Percentiles rank a stretch among this genome's conserved stretches.
phyloP scores from a whole-genome alignment of 2,888 invertebrate genomes.

The Aporophyla lueneburgensis region DNA sequence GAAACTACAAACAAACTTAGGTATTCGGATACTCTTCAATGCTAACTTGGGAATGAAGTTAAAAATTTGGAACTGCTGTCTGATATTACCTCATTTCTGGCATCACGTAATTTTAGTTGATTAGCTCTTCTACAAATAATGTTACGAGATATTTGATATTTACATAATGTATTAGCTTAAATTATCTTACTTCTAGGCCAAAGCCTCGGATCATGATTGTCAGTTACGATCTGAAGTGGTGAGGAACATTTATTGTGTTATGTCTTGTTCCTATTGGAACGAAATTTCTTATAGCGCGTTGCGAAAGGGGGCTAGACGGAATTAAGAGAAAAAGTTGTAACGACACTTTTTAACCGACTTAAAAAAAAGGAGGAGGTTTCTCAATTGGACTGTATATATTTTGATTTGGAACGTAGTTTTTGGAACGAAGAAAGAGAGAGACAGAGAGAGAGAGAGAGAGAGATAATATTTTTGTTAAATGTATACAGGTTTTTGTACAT shows the following conservation, averaged over 20 bases:
- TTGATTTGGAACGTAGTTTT: no score
- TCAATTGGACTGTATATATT: no score
- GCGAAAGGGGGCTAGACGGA: no score
- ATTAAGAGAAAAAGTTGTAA: no score
- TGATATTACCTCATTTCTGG: conserved; percentile 41
- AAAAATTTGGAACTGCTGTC: conserved; percentile 34
- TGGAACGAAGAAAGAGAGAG: no score
- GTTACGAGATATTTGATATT: not conserved
- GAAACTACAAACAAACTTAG: conserved; percentile 45
- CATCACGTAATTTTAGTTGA: conserved; percentile 33
- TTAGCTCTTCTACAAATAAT: conserved; percentile 14
- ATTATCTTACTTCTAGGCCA: not conserved
- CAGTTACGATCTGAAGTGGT: not conserved
- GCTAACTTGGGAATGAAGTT: conserved; percentile 47
- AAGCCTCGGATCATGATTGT: not conserved
- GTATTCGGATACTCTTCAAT: conserved; percentile 34
- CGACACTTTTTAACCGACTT: no score
- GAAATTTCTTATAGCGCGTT: no score
- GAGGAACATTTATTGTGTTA: not conserved
- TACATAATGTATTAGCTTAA: not conserved
- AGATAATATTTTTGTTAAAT: no score
- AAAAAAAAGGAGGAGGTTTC: no score
- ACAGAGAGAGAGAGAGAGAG: no score
- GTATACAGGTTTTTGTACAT: no score
- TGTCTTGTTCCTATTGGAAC: no score